A percentile compares a stretch with the other conserved stretches of the same genome.
Conservation (phyloP, 92 coral and sea anemone genomes). For the Zoanthus solanderi region DNA sequence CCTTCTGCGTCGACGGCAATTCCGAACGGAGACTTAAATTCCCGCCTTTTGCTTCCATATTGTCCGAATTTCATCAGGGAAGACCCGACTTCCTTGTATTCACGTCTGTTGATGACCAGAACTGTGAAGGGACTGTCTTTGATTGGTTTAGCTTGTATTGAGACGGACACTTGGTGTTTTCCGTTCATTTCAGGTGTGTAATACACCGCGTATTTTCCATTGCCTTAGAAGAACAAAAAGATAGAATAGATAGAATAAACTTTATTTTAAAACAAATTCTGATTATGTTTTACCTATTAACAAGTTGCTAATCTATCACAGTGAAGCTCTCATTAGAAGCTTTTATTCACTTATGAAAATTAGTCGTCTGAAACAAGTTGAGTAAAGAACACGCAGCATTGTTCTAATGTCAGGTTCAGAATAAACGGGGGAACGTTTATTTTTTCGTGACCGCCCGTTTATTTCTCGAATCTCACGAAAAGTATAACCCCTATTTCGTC, state of each 20-base stretch:
- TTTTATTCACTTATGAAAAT: no score
- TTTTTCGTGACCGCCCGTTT: no score
- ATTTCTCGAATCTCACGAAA: no score
- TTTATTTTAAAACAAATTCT: not conserved
- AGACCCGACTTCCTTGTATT: slow-evolving; percentile 96
- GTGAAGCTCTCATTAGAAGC: no score
- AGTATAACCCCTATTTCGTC: no score
- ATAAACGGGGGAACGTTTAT: no score
- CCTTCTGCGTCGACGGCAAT: slow-evolving; percentile 90
- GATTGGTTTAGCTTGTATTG: slow-evolving; percentile 96
- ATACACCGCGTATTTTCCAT: slow-evolving; percentile 89
- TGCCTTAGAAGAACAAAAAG: slow-evolving; percentile 61
- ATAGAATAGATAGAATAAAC: not conserved
- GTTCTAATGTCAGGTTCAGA: not conserved
- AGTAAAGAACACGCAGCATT: no score
- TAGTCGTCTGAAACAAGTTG: no score
- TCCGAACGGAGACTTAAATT: slow-evolving; percentile 97
- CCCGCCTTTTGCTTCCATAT: slow-evolving; percentile 97
- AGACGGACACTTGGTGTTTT: slow-evolving; percentile 81
- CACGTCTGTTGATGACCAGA: slow-evolving; percentile 95
- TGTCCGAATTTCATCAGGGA: slow-evolving; percentile 96
- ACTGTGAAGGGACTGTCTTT: slow-evolving; percentile 98
- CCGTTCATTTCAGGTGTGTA: slow-evolving; percentile 96
- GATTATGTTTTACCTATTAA: no score
- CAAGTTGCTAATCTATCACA: no score